Conservation (phyloP, 1,140 invertebrate species). For the Cyrtorhinus lividipennis region DNA sequence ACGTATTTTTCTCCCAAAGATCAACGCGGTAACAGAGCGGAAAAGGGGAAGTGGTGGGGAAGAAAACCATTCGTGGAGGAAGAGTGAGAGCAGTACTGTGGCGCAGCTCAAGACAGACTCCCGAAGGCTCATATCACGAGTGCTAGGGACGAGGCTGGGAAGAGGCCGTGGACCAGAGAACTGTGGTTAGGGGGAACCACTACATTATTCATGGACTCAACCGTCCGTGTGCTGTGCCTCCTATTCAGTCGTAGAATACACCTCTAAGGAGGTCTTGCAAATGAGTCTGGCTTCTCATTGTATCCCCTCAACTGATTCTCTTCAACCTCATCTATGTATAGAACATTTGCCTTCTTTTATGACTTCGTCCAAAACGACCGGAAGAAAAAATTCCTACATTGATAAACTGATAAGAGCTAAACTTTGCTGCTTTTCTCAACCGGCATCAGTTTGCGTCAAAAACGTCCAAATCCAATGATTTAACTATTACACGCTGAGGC, state of each 20-base stretch:
- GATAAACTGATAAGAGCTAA: no score
- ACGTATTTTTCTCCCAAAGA: neutral
- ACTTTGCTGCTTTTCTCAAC: no score
- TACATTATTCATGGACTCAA: neutral
- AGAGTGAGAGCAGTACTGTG: neutral
- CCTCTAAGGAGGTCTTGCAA: neutral
- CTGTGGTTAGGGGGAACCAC: neutral
- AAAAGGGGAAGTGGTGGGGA: no score
- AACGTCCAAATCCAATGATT: no score
- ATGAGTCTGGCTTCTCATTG: neutral
- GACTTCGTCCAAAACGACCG: no score
- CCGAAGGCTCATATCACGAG: neutral
- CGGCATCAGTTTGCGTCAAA: no score
- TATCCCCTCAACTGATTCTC: no score
- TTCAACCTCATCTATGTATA: no score
- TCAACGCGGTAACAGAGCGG: neutral
- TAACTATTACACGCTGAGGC: no score
- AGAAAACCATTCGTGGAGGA: neutral
- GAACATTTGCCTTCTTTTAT: no score
- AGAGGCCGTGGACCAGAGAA: neutral
- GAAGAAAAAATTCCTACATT: no score
- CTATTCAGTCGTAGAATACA: neutral
- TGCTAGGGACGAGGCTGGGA: neutral
- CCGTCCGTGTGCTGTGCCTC: neutral
- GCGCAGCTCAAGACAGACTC: neutral